phyloP scores from a whole-genome alignment of 2,797 vertebrate species.

The Scolopax bukidnonensis region DNA sequence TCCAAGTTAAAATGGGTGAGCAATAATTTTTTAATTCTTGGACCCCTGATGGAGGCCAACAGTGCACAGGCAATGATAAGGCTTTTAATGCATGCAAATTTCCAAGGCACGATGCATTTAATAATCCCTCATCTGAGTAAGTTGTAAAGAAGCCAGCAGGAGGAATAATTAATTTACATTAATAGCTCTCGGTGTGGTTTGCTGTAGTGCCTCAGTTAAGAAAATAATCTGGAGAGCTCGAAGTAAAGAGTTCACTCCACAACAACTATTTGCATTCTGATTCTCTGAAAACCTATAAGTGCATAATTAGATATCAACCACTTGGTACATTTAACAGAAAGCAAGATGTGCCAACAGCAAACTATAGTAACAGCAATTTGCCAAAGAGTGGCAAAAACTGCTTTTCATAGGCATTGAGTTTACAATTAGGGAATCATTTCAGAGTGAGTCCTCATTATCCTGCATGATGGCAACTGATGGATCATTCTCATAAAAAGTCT shows the following conservation, averaged over 20 bases:
- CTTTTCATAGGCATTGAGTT: not conserved
- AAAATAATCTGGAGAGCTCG: conserved; percentile 16
- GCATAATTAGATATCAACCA: not conserved
- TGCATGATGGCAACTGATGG: not conserved
- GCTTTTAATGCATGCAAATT: conserved; percentile 61
- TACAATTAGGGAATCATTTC: not conserved
- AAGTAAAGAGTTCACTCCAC: not conserved
- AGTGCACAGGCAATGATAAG: not conserved
- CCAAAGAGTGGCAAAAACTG: not conserved
- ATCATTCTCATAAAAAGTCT: not conserved
- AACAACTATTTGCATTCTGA: not conserved
- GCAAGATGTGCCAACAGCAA: not conserved
- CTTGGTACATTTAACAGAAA: not conserved
- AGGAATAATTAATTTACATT: conserved; percentile 75
- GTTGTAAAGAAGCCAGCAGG: conserved; percentile 67
- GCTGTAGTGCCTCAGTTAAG: not conserved
- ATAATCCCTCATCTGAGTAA: conserved; percentile 68
- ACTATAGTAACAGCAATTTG: not conserved
- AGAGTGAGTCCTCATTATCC: not conserved
- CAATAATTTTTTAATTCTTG: not conserved
- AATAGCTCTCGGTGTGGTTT: conserved; percentile 65
- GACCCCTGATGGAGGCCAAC: not conserved
- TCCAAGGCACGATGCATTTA: conserved; percentile 62
- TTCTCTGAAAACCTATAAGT: conserved; percentile 15
- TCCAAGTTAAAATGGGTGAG: not conserved